Conservation (phyloP, 2,888 invertebrate genomes). For the Plutella xylostella region DNA sequence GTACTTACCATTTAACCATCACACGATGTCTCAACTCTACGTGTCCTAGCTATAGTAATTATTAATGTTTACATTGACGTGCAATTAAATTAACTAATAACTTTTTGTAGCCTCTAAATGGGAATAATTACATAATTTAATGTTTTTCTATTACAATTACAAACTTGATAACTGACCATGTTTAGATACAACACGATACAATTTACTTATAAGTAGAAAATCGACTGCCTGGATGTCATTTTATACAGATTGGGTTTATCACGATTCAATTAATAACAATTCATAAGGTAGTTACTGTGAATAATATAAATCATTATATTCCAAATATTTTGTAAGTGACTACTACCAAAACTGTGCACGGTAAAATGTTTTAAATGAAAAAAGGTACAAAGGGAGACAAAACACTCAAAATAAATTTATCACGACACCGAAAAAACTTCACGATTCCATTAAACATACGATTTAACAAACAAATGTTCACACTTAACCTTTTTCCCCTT, state of each 20-base stretch:
- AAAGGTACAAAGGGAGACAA: neutral
- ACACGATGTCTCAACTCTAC: neutral
- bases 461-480: constrained; percentile 69
- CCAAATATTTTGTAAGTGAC: too few species aligned
- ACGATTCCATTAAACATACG: constrained; percentile 60
- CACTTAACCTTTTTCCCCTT: constrained; percentile 64
- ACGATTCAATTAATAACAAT: too few species aligned
- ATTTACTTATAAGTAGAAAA: neutral
- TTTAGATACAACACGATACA: neutral
- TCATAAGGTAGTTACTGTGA: too few species aligned
- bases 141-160: neutral
- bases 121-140: neutral
- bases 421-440: constrained; percentile 37
- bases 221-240: neutral
- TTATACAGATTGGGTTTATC: too few species aligned
- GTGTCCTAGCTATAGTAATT: neutral
- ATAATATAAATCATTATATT: too few species aligned
- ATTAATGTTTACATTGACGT: constrained; percentile 7
- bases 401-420: neutral
- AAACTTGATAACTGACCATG: neutral
- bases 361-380: too few species aligned
- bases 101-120: neutral
- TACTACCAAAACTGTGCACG: too few species aligned
- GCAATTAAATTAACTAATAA: constrained; percentile 5
- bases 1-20: too few species aligned